Percentiles rank a stretch among this genome's conserved stretches.
Conservation (phyloP, 2,888 invertebrate genomes). For the Cacoxenus indagator region DNA sequence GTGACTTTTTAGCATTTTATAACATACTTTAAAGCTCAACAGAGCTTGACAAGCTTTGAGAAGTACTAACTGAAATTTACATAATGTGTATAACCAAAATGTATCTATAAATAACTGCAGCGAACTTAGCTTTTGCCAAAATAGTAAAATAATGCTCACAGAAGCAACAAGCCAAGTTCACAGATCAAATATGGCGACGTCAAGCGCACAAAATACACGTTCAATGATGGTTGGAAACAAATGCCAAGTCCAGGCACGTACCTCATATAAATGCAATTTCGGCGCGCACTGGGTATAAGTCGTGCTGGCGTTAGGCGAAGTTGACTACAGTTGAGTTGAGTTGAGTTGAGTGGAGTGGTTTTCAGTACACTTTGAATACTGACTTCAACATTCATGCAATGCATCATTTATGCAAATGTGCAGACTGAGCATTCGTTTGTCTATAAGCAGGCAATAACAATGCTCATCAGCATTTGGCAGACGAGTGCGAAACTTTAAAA, state of each 20-base stretch:
- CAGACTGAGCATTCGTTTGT: background rate
- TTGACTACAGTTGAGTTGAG: background rate
- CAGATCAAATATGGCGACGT: background rate
- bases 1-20: too few species aligned
- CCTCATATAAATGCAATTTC: slow-evolving; percentile 18
- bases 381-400: background rate
- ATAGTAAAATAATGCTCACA: background rate
- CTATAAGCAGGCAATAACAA: background rate
- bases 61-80: too few species aligned
- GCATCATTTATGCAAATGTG: slow-evolving; percentile 5
- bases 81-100: too few species aligned
- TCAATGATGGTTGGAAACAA: background rate
- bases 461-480: slow-evolving; percentile 1
- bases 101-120: background rate
- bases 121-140: background rate
- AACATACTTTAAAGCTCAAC: too few species aligned
- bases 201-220: background rate
- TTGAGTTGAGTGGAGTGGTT: background rate
- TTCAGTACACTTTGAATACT: background rate
- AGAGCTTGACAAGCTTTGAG: too few species aligned
- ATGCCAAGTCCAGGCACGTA: slow-evolving; percentile 8
- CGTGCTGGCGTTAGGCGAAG: background rate
- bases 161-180: background rate
- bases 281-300: background rate
- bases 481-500: background rate